Evolutionary conservation across 2,797 vertebrate genomes (phyloP).

Genomic region (Pseudochirops cupreus): DNA sequence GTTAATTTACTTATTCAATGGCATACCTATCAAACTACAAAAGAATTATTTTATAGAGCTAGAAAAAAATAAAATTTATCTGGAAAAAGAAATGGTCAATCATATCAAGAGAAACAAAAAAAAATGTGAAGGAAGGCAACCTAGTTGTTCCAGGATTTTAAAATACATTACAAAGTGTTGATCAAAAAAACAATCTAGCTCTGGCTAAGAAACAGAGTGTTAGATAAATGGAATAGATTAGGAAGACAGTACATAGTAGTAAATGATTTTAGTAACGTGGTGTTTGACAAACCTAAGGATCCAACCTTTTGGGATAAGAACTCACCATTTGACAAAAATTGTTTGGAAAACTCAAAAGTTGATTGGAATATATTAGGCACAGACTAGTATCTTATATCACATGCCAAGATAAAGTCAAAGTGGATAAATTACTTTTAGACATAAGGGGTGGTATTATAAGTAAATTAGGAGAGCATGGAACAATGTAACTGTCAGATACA

Average conservation of each 20-base stretch:
- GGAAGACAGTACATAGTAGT: background rate
- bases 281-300: background rate
- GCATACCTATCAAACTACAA: background rate
- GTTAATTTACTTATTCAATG: background rate
- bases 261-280: background rate
- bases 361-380: background rate
- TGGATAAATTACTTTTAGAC: background rate
- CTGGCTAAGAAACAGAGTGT: background rate
- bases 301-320: background rate
- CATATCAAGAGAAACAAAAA: background rate
- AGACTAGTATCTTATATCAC: background rate
- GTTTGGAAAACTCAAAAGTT: background rate
- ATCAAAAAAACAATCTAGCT: background rate
- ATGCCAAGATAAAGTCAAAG: background rate
- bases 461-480: background rate
- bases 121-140: background rate
- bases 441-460: background rate
- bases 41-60: background rate
- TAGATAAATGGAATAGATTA: background rate
- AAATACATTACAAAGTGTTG: background rate
- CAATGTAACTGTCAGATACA: background rate
- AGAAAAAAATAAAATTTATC: conserved; percentile 9
- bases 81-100: background rate
- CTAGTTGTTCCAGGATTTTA: background rate
- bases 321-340: background rate